Evolutionary conservation across 2,888 invertebrate species (phyloP).

Genomic region (Lomographa bimaculata): DNA sequence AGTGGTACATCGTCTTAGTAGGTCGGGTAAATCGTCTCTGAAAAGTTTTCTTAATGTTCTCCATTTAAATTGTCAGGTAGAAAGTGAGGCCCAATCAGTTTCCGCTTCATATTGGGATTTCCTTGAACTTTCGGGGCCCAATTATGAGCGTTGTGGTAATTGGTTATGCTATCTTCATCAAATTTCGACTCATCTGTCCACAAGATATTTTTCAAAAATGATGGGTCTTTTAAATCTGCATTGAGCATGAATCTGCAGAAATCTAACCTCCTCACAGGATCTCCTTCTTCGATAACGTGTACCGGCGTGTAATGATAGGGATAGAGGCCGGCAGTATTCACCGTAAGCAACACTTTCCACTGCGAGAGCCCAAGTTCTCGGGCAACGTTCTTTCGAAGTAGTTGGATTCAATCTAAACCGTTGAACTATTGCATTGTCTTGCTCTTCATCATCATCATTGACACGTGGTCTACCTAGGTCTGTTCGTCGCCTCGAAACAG

Average conservation of each 20-base stretch:
- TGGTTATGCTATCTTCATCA: slow-evolving; percentile 34
- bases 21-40: slow-evolving; percentile 8
- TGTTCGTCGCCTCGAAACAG: slow-evolving; percentile 31
- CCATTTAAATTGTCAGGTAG: slow-evolving; percentile 38
- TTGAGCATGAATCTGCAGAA: slow-evolving; percentile 39
- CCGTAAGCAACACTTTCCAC: slow-evolving; percentile 28
- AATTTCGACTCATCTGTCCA: slow-evolving; percentile 37
- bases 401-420: slow-evolving; percentile 22
- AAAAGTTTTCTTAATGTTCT: slow-evolving; percentile 34
- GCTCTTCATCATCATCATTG: slow-evolving; percentile 26
- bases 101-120: slow-evolving; percentile 37
- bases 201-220: slow-evolving; percentile 23
- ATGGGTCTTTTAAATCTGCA: slow-evolving; percentile 35
- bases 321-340: slow-evolving; percentile 21
- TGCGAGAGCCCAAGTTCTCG: slow-evolving; percentile 18
- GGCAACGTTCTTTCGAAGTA: slow-evolving; percentile 20
- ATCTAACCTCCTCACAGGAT: slow-evolving; percentile 25
- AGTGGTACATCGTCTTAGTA: too few species aligned
- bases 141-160: slow-evolving; percentile 37
- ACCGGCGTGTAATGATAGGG: slow-evolving; percentile 28
- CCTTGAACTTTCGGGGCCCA: slow-evolving; percentile 32
- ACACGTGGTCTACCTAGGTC: slow-evolving; percentile 30
- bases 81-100: slow-evolving; percentile 37
- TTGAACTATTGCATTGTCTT: slow-evolving; percentile 22
- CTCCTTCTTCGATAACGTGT: slow-evolving; percentile 12